Evolutionary conservation across 2,113 vertebrate species (phyloP).

Genomic region (Dipodomys stephensi): DNA sequence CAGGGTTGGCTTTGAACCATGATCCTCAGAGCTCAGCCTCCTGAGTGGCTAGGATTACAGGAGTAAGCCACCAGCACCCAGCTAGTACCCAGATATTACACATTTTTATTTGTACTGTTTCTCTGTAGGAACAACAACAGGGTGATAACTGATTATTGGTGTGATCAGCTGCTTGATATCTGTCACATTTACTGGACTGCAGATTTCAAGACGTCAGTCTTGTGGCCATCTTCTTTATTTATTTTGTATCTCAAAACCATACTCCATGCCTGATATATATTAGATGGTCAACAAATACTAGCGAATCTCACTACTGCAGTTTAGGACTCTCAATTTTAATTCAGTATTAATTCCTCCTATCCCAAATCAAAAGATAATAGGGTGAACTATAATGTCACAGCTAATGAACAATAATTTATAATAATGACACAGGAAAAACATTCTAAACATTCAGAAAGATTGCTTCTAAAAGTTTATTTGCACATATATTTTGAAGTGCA

Average conservation of each 20-base stretch:
- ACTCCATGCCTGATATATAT: background rate
- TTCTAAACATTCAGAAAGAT: constrained; percentile 25
- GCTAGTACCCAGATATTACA: too few species aligned
- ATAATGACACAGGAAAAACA: constrained; percentile 20
- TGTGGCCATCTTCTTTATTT: background rate
- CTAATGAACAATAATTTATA: constrained; percentile 14
- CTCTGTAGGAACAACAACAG: background rate
- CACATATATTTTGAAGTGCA: background rate
- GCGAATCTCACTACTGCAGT: background rate
- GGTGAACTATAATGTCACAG: background rate
- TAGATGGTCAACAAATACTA: constrained; percentile 4
- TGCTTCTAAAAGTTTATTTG: constrained; percentile 35
- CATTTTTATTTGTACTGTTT: background rate
- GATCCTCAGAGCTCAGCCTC: too few species aligned
- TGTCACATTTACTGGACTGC: background rate
- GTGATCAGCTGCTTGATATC: background rate
- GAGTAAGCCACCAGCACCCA: too few species aligned
- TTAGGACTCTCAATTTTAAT: constrained; percentile 4
- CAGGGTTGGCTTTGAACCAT: too few species aligned
- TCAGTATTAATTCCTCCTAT: background rate
- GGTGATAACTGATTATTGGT: background rate
- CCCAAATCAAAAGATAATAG: background rate
- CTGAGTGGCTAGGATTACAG: too few species aligned
- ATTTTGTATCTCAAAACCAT: background rate
- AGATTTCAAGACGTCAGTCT: background rate